Conservation (phyloP, 2,888 invertebrate species). For the Branchellion lobata region DNA sequence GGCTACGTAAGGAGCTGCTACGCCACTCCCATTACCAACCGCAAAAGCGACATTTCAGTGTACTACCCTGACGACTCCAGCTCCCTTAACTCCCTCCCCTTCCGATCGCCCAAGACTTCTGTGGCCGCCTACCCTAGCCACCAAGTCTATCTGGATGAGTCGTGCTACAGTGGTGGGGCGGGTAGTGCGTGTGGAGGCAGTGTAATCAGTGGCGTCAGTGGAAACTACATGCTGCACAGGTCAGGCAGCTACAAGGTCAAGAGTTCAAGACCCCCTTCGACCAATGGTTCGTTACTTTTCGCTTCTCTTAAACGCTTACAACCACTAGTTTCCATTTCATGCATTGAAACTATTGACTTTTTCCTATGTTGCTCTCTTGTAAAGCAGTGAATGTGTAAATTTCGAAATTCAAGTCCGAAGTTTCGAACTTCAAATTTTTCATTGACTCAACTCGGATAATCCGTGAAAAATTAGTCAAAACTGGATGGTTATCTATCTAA, state of each 20-base stretch:
- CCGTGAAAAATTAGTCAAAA: no score
- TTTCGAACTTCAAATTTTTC: no score
- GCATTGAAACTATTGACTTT: no score
- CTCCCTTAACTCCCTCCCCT: constrained; percentile 28
- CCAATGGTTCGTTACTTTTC: constrained; percentile 23
- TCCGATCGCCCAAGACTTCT: not conserved
- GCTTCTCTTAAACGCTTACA: no score
- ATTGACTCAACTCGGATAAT: no score
- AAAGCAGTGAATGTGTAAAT: no score
- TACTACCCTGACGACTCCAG: constrained; percentile 19
- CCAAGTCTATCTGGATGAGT: not conserved
- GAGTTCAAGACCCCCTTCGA: constrained; percentile 24
- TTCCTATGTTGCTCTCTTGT: no score
- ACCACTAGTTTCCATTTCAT: no score
- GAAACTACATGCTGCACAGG: constrained; percentile 18
- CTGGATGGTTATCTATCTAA: not conserved
- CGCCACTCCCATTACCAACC: constrained; percentile 7
- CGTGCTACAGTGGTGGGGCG: not conserved
- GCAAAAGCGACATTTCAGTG: constrained; percentile 27
- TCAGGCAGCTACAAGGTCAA: constrained; percentile 33
- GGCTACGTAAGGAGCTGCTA: not conserved
- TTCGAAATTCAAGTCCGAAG: no score
- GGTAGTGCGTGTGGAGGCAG: not conserved
- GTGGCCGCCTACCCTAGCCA: no score
- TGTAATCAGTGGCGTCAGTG: not conserved